Conservation (phyloP, 1,140 invertebrate species). For the Drosophila seguyi region DNA sequence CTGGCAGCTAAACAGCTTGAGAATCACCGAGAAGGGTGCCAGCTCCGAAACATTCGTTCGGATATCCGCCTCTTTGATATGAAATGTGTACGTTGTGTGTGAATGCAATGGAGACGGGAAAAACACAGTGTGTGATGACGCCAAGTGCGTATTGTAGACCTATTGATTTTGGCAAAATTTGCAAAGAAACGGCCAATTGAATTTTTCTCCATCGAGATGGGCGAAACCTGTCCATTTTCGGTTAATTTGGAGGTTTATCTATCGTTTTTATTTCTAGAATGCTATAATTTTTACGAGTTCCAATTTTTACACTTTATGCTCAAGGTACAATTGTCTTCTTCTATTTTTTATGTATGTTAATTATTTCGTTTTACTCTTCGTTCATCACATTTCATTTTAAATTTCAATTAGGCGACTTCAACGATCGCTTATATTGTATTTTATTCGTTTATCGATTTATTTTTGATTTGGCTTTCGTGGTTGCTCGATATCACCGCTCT, state of each 20-base stretch:
- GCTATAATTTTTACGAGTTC: constrained; percentile 56
- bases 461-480: constrained; percentile 81
- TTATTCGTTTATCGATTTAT: constrained; percentile 65
- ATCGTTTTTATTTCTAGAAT: constrained; percentile 53
- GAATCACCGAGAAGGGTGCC: constrained; percentile 34
- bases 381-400: constrained; percentile 77
- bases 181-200: constrained; percentile 71
- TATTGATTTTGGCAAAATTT: constrained; percentile 82
- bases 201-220: constrained; percentile 50
- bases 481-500: constrained; percentile 75
- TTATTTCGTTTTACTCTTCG: constrained; percentile 45
- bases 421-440: constrained; percentile 54
- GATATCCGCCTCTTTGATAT: constrained; percentile 34
- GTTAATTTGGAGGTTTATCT: constrained; percentile 38
- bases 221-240: constrained; percentile 69
- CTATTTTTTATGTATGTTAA: constrained; percentile 46
- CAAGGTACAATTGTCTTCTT: constrained; percentile 77
- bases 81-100: constrained; percentile 28
- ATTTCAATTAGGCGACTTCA: constrained; percentile 65
- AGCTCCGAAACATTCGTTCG: constrained; percentile 9
- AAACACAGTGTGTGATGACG: constrained; percentile 20
- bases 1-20: constrained; percentile 18
- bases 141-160: constrained; percentile 25
- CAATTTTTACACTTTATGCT: constrained; percentile 72
- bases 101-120: constrained; percentile 16